Evolutionary conservation across 2,888 invertebrate genomes (phyloP), one percentile per base, ranked within the genome.

Genomic region (Caenorhabditis sp.): DNA sequence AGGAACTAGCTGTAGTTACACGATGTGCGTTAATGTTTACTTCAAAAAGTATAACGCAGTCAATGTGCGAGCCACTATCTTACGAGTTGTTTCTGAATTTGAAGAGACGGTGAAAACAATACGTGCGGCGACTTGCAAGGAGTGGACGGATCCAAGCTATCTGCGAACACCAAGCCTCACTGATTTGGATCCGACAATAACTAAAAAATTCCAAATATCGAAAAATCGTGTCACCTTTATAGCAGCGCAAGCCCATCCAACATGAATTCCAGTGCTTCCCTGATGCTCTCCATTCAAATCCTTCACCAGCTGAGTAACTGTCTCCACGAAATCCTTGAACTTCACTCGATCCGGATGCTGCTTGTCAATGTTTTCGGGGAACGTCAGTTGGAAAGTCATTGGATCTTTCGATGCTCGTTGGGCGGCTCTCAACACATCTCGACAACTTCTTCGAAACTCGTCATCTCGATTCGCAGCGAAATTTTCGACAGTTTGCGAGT

Each of bases 231-330:
- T 63, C 1, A 68, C 68, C 54, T 88, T 87, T 7, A 88, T 79
- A n/a, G 88, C 88, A 2, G 86, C 85, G 56, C 69, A 85, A 14
- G 87, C 88, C 88, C 88, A 88, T 19, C 85, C 83, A 0, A 76
- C 59, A 35, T 83, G 80, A 35, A 86, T 74, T 49, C 70, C 47
- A 1, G 19, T 58, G 16, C 63, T 61, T 44, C 66, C 80, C 3
- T 31, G 35, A 51, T 64, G 2, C 22, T 86, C 82, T 64, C 85
- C 86, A 51, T 76, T 83, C 68, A 86, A 56, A 49, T 83, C 85
- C 10, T 49, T 26, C 0, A 84, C 24, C 12, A 86, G 38, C 35
- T 51, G 58, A 2, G 14, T 64, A 2, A 75, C 79, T 14, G 73
- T 80, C 1, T 75, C 51, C 1, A 59, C 61, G 51, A 85, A 86